A percentile compares a stretch with the other conserved stretches of the same genome.
phyloP scores from a whole-genome alignment of 2,113 vertebrate species.

The Monopterus albus region DNA sequence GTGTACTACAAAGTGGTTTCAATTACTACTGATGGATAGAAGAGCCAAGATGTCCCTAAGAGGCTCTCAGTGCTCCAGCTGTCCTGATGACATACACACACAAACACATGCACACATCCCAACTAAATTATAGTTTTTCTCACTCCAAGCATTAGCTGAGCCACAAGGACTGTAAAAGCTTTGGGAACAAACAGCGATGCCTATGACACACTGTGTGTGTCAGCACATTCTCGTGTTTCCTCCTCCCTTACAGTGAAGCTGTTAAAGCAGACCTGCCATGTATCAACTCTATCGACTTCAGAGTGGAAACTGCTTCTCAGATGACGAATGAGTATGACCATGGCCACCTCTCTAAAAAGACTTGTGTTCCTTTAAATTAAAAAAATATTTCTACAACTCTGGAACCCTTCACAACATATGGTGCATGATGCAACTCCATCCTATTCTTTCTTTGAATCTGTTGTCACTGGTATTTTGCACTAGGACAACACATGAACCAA shows the following conservation, averaged over 20 bases:
- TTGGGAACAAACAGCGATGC: slow-evolving; percentile 54
- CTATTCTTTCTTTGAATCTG: neutral
- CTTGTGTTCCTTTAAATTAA: neutral
- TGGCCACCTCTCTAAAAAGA: neutral
- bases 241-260: slow-evolving; percentile 36
- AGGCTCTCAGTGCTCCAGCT: slow-evolving; percentile 18
- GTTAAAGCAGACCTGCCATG: slow-evolving; percentile 30
- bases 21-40: slow-evolving; percentile 28
- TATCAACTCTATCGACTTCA: slow-evolving; percentile 16
- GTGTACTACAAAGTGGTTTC: slow-evolving; percentile 47
- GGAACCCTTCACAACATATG: neutral
- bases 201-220: slow-evolving; percentile 50
- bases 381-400: neutral
- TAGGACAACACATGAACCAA: slow-evolving; percentile 6
- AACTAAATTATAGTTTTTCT: slow-evolving; percentile 54
- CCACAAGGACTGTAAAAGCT: slow-evolving; percentile 29
- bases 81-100: slow-evolving; percentile 33
- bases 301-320: neutral
- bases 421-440: neutral
- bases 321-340: neutral
- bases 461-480: neutral
- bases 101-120: neutral
- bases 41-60: slow-evolving; percentile 10
- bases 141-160: slow-evolving; percentile 17
- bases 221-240: slow-evolving; percentile 62